phyloP scores from a whole-genome alignment of 2,888 invertebrate species.

The Fissipunctia ypsillon region DNA sequence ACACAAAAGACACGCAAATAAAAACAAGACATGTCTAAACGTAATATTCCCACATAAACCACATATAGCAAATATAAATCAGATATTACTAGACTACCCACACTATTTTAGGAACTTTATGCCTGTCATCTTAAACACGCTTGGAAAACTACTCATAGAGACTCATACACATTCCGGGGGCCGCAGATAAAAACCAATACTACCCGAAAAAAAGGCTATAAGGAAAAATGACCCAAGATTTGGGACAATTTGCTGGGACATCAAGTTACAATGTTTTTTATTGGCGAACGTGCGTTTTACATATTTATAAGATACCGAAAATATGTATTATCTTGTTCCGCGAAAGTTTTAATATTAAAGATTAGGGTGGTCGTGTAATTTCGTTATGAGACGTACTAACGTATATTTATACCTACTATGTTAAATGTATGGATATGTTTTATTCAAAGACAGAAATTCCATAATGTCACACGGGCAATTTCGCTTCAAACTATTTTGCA shows the following conservation, averaged over 20 bases:
- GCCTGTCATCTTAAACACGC: constrained; percentile 53
- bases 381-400: constrained; percentile 25
- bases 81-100: constrained; percentile 39
- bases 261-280: constrained; percentile 65
- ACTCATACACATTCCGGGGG: constrained; percentile 46
- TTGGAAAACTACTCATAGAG: constrained; percentile 43
- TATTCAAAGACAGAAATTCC: constrained; percentile 44
- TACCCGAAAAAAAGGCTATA: constrained; percentile 53
- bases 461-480: constrained; percentile 25
- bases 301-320: constrained; percentile 64
- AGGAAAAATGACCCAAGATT: constrained; percentile 62
- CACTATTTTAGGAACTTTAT: constrained; percentile 42
- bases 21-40: constrained; percentile 18
- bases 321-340: constrained; percentile 49
- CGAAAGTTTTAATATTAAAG: constrained; percentile 62
- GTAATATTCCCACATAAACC: constrained; percentile 32
- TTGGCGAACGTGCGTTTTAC: constrained; percentile 62
- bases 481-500: constrained; percentile 19
- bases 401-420: constrained; percentile 12
- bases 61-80: constrained; percentile 48
- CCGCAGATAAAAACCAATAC: constrained; percentile 56
- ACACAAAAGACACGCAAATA: constrained; percentile 14
- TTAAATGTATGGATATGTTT: constrained; percentile 43
- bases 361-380: constrained; percentile 47
- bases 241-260: constrained; percentile 63